A percentile compares a stretch with the other conserved stretches of the same genome.
Evolutionary conservation across 2,113 vertebrate species (phyloP).

Genomic region (Prochilodus magdalenae): DNA sequence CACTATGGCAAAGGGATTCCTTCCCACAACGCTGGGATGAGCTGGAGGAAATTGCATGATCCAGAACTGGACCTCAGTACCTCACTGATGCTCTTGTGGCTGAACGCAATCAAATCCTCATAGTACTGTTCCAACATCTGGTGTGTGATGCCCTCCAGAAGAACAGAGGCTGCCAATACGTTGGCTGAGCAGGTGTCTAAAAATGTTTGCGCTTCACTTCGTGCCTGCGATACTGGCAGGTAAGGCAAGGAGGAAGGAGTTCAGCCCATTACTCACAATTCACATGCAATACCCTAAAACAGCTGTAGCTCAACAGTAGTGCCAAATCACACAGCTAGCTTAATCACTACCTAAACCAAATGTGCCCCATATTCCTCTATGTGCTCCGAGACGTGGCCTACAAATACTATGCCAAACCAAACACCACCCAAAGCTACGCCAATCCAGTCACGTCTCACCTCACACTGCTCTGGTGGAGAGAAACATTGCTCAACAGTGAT

Average conservation of each 20-base stretch:
- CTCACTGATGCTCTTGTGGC: background rate
- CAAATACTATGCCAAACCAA: background rate
- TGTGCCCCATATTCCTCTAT: background rate
- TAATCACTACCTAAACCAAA: background rate
- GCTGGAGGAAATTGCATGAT: background rate
- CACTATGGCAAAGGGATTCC: too few relatives aligned
- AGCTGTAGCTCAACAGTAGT: too few relatives aligned
- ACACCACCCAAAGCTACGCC: background rate
- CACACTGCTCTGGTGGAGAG: constrained; percentile 58
- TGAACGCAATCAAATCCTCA: background rate
- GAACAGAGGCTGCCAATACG: background rate
- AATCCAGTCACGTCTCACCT: background rate
- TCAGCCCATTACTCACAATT: too few relatives aligned
- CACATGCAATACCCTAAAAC: too few relatives aligned
- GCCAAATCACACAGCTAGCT: background rate
- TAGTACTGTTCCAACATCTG: background rate
- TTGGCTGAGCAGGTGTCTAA: background rate
- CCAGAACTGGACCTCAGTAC: background rate
- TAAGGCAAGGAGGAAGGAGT: too few relatives aligned
- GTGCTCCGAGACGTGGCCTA: background rate
- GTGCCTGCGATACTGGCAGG: background rate
- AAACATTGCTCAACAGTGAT: constrained; percentile 61
- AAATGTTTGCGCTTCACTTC: background rate
- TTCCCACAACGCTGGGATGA: background rate
- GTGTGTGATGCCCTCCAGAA: background rate